Conservation (phyloP, 1,140 invertebrate genomes). For the Patella vulgata region DNA sequence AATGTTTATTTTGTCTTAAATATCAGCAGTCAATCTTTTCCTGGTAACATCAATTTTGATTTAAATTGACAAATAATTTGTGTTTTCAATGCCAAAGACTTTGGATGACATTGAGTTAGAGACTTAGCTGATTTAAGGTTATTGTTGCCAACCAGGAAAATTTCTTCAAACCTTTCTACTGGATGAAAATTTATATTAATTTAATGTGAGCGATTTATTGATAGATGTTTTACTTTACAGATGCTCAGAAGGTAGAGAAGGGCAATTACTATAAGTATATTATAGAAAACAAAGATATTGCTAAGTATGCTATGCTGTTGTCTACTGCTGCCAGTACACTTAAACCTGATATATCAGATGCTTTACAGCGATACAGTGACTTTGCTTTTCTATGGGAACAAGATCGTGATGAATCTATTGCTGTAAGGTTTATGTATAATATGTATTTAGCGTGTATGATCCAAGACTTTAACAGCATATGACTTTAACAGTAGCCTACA, state of each 20-base stretch:
- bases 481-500: too few relatives aligned
- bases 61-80: too few relatives aligned
- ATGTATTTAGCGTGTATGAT: background rate
- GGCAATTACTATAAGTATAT: slow-evolving; percentile 88
- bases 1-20: too few relatives aligned
- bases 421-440: slow-evolving; percentile 23
- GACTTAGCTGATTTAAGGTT: too few relatives aligned
- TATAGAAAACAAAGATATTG: slow-evolving; percentile 91
- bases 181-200: slow-evolving; percentile 1
- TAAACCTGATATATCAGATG: slow-evolving; percentile 45
- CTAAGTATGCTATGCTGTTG: slow-evolving; percentile 83
- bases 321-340: slow-evolving; percentile 77
- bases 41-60: too few relatives aligned
- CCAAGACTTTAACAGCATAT: background rate
- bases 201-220: too few relatives aligned
- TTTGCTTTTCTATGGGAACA: slow-evolving; percentile 61
- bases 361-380: slow-evolving; percentile 48
- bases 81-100: too few relatives aligned
- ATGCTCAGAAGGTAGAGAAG: too few relatives aligned
- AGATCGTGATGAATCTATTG: slow-evolving; percentile 49
- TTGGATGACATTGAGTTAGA: too few relatives aligned
- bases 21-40: too few relatives aligned
- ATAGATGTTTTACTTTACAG: too few relatives aligned
- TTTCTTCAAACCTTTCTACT: background rate
- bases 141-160: too few relatives aligned